phyloP scores from a whole-genome alignment of 2,113 vertebrate genomes.

The Piaya cayana region DNA sequence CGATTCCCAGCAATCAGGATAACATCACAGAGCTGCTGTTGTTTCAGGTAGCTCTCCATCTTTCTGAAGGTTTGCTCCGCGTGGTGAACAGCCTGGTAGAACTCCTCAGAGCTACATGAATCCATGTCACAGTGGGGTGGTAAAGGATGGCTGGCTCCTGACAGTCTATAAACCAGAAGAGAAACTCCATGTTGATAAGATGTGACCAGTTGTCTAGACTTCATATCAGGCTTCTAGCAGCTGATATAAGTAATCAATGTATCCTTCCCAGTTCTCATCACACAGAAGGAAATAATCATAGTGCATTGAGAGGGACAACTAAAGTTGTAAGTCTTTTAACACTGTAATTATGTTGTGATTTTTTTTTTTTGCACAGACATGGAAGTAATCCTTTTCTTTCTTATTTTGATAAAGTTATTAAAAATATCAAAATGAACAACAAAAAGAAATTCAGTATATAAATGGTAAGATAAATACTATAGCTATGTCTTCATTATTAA shows the following conservation, averaged over 20 bases:
- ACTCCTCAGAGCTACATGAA: slow-evolving; percentile 78
- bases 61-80: slow-evolving; percentile 83
- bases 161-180: slow-evolving; percentile 65
- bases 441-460: not conserved
- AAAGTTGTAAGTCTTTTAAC: not conserved
- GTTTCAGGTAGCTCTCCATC: slow-evolving; percentile 83
- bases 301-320: not conserved
- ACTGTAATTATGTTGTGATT: not conserved
- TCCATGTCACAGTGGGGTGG: slow-evolving; percentile 76
- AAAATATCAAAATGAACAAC: not conserved
- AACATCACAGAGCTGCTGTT: slow-evolving; percentile 83
- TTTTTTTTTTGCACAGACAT: not conserved
- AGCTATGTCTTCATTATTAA: not conserved
- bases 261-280: not conserved
- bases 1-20: slow-evolving; percentile 81
- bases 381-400: not conserved
- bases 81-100: slow-evolving; percentile 82
- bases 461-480: not conserved
- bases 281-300: not conserved
- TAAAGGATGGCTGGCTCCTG: slow-evolving; percentile 62
- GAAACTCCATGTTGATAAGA: not conserved
- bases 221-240: not conserved
- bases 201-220: not conserved
- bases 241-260: not conserved
- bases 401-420: not conserved